Conservation (phyloP, 2,888 invertebrate species). For the Chrysolina americana region DNA sequence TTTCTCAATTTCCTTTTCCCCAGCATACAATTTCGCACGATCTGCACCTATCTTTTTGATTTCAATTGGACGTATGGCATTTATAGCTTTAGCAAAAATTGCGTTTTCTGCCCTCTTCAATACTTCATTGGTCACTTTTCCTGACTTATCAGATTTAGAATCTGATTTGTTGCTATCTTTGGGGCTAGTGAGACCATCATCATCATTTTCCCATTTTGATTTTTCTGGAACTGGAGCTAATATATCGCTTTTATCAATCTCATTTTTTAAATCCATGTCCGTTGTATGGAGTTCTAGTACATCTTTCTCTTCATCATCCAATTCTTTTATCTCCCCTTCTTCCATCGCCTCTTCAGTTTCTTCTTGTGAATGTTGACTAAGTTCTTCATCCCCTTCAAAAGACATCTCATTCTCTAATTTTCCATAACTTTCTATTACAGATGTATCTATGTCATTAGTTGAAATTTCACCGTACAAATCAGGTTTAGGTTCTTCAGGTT, state of each 20-base stretch:
- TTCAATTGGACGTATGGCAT: constrained; percentile 81
- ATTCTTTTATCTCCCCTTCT: constrained; percentile 62
- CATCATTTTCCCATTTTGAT: constrained; percentile 92
- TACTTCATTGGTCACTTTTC: constrained; percentile 88
- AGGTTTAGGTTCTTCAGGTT: constrained; percentile 51
- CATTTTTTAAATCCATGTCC: constrained; percentile 72
- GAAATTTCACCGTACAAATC: constrained; percentile 74
- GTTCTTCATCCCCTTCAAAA: constrained; percentile 40
- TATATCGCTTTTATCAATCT: constrained; percentile 73
- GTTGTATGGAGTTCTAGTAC: constrained; percentile 75
- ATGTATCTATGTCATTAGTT: constrained; percentile 73
- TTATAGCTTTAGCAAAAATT: constrained; percentile 90
- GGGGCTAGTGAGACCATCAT: constrained; percentile 69
- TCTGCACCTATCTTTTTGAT: constrained; percentile 82
- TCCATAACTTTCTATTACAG: constrained; percentile 74
- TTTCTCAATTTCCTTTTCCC: constrained; percentile 63
- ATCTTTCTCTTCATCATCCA: constrained; percentile 70
- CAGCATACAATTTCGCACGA: constrained; percentile 78
- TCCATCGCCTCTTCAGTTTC: constrained; percentile 48
- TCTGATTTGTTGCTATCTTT: constrained; percentile 60
- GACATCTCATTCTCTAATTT: constrained; percentile 63
- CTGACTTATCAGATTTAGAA: constrained; percentile 70
- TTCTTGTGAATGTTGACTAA: constrained; percentile 41
- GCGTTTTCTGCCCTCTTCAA: constrained; percentile 93
- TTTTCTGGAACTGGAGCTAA: constrained; percentile 83